A percentile compares a stretch with the other conserved stretches of the same genome.
These are phyloP conservation scores for Microplitis manilae DNA, from an alignment of 2,888 invertebrate species.

Conservation along the genomic window DNA sequence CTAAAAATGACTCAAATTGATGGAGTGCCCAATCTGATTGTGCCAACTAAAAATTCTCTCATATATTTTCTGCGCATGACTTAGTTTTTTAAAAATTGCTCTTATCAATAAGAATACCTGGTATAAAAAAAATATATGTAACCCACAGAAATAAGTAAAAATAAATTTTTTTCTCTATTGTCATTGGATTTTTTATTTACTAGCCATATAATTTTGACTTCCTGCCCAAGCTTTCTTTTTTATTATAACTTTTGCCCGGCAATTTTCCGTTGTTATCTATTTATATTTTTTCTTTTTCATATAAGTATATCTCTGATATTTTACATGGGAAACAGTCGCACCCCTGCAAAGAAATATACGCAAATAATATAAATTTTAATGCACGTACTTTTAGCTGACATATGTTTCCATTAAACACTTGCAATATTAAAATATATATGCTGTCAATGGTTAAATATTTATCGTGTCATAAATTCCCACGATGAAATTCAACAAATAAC, in stretches of 20 bases:
- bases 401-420: not conserved
- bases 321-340: not conserved
- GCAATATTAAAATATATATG: not conserved
- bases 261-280: not conserved
- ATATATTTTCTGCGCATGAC: no score
- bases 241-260: not conserved
- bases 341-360: not conserved
- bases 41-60: no score
- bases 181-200: not conserved
- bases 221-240: not conserved
- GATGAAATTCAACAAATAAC: not conserved
- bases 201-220: not conserved
- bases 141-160: no score
- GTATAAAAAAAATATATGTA: no score
- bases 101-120: no score
- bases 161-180: no score
- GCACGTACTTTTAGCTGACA: not conserved
- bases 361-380: not conserved
- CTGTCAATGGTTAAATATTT: not conserved
- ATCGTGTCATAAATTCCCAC: conserved; percentile 18
- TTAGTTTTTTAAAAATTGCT: no score
- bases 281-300: no score
- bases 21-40: no score
- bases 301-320: not conserved
- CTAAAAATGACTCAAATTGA: no score